Percentiles rank a stretch among this genome's conserved stretches.
These are phyloP conservation scores for Epinephelus awoara DNA, from an alignment of 2,797 vertebrate species.

Conservation along the genomic window DNA sequence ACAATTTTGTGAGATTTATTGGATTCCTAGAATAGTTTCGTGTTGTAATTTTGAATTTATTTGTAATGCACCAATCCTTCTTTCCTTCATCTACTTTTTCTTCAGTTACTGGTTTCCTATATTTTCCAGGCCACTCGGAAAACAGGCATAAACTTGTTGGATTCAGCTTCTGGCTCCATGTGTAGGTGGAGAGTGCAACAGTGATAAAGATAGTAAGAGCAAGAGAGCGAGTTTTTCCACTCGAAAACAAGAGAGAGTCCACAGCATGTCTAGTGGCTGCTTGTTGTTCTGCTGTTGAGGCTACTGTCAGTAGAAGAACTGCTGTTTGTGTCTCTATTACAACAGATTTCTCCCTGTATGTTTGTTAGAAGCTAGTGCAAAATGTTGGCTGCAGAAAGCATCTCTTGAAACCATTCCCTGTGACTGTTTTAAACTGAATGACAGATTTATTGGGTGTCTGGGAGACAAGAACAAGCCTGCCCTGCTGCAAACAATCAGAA, in stretches of 20 bases:
- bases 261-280: constrained; percentile 71
- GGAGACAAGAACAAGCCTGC: neutral
- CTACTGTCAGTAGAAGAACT: constrained; percentile 38
- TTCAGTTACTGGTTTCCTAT: constrained; percentile 16
- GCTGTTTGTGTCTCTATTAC: constrained; percentile 39
- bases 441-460: neutral
- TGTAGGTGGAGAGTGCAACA: constrained; percentile 79
- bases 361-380: neutral
- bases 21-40: neutral
- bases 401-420: neutral
- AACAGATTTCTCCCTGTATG: constrained; percentile 38
- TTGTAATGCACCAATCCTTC: constrained; percentile 8
- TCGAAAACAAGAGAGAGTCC: constrained; percentile 73
- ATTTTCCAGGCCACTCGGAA: constrained; percentile 45
- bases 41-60: neutral
- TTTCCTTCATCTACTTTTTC: neutral
- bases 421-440: too few relatives aligned
- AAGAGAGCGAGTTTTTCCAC: constrained; percentile 68
- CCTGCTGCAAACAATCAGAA: neutral
- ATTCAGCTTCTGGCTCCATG: constrained; percentile 65
- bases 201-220: constrained; percentile 81
- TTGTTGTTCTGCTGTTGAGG: constrained; percentile 51
- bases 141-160: constrained; percentile 67
- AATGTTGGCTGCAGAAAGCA: constrained; percentile 16
- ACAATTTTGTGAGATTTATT: neutral